A percentile compares a stretch with the other conserved stretches of the same genome.
Conservation (phyloP, 2,888 invertebrate species). For the Acleris sparsana region DNA sequence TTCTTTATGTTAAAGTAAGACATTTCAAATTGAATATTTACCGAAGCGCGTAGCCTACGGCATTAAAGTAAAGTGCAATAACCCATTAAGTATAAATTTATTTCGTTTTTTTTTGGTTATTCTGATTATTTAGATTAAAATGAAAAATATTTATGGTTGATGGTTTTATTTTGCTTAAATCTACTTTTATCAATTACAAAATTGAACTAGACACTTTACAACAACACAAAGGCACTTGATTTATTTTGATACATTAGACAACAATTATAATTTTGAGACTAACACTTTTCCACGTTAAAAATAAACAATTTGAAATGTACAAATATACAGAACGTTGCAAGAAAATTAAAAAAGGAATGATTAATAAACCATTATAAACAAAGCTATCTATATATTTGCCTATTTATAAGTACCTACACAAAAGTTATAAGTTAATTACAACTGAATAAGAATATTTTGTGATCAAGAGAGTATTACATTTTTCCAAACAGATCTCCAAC, state of each 20-base stretch:
- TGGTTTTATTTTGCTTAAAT: slow-evolving; percentile 9
- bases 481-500: slow-evolving; percentile 38
- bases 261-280: neutral
- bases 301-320: neutral
- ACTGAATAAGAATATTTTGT: slow-evolving; percentile 36
- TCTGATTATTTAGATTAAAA: too few species aligned
- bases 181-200: slow-evolving; percentile 8
- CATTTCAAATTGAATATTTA: too few species aligned
- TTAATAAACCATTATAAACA: neutral
- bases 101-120: too few species aligned
- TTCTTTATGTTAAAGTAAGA: too few species aligned
- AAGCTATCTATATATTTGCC: neutral
- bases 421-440: slow-evolving; percentile 16
- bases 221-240: slow-evolving; percentile 11
- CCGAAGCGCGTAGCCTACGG: too few species aligned
- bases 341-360: slow-evolving; percentile 1
- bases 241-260: neutral
- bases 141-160: neutral
- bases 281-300: neutral
- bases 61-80: too few species aligned
- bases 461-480: slow-evolving; percentile 41
- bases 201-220: slow-evolving; percentile 12
- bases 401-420: neutral
- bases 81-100: too few species aligned
- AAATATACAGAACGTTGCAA: too few species aligned